Percentiles rank a stretch among this genome's conserved stretches.
These are phyloP conservation scores for Triplophysa rosa DNA, from an alignment of 2,113 vertebrate species.

Conservation along the genomic window DNA sequence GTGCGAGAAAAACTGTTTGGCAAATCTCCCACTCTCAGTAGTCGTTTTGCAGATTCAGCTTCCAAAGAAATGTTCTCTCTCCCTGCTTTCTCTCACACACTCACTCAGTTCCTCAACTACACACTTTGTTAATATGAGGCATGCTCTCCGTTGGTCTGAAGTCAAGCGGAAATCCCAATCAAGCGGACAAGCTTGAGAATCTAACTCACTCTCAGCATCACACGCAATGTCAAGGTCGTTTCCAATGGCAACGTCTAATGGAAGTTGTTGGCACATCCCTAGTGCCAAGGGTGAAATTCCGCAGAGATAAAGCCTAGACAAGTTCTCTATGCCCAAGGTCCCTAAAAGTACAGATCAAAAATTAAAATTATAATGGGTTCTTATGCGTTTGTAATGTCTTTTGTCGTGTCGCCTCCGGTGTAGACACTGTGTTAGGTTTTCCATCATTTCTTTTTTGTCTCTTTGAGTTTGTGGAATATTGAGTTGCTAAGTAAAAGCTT, in stretches of 20 bases:
- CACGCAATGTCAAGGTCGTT: conserved; percentile 23
- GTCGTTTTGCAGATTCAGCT: conserved; percentile 16
- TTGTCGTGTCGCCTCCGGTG: too few relatives aligned
- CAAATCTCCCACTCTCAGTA: conserved; percentile 16
- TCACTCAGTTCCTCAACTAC: conserved; percentile 18
- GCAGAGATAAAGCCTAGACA: background rate
- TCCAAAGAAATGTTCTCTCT: conserved; percentile 19
- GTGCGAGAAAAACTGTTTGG: conserved; percentile 15
- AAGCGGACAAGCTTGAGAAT: conserved; percentile 19
- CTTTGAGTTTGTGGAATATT: background rate
- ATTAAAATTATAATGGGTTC: too few relatives aligned
- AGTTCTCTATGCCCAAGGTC: too few relatives aligned
- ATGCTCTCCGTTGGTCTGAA: conserved; percentile 30
- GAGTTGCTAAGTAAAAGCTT: background rate
- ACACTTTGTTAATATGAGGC: background rate
- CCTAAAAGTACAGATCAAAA: too few relatives aligned
- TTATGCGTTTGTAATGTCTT: too few relatives aligned
- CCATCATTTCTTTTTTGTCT: background rate
- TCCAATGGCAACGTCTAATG: conserved; percentile 19
- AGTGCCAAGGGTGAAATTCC: conserved; percentile 8
- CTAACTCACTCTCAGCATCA: background rate
- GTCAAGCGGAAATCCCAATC: conserved; percentile 37
- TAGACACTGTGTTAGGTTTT: too few relatives aligned
- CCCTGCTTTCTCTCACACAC: conserved; percentile 16
- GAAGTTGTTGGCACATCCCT: conserved; percentile 11